Conservation (phyloP, 2,888 invertebrate species). For the Hesperia comma region DNA sequence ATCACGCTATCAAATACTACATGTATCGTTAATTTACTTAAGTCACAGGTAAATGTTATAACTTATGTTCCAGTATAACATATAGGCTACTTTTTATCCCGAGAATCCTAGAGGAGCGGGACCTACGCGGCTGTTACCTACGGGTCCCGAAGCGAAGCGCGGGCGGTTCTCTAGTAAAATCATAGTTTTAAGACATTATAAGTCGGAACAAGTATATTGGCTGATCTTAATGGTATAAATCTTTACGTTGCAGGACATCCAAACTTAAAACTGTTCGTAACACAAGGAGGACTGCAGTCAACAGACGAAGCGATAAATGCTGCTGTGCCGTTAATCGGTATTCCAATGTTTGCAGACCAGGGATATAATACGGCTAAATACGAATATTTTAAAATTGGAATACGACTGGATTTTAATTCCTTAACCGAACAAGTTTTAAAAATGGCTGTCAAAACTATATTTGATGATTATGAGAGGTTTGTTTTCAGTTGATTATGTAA, state of each 20-base stretch:
- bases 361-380: slow-evolving; percentile 59
- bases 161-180: no score
- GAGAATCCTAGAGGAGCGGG: no score
- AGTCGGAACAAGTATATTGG: slow-evolving; percentile 30
- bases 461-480: slow-evolving; percentile 50
- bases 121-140: no score
- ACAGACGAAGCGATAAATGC: slow-evolving; percentile 66
- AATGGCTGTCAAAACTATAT: slow-evolving; percentile 45
- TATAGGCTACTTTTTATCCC: no score
- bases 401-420: slow-evolving; percentile 50
- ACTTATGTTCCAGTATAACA: no score
- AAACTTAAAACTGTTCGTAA: slow-evolving; percentile 65
- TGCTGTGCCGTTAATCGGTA: slow-evolving; percentile 61
- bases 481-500: no score
- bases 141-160: no score
- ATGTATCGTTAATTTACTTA: no score
- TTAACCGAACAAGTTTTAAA: slow-evolving; percentile 49
- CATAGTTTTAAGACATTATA: no score
- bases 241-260: slow-evolving; percentile 57
- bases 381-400: slow-evolving; percentile 52
- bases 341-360: slow-evolving; percentile 68
- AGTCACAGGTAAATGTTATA: no score
- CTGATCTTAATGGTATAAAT: no score
- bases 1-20: no score
- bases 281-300: slow-evolving; percentile 70